Percentiles rank a stretch among this genome's conserved stretches.
phyloP scores from a whole-genome alignment of 2,888 invertebrate genomes.

The Campaea margaritaria region DNA sequence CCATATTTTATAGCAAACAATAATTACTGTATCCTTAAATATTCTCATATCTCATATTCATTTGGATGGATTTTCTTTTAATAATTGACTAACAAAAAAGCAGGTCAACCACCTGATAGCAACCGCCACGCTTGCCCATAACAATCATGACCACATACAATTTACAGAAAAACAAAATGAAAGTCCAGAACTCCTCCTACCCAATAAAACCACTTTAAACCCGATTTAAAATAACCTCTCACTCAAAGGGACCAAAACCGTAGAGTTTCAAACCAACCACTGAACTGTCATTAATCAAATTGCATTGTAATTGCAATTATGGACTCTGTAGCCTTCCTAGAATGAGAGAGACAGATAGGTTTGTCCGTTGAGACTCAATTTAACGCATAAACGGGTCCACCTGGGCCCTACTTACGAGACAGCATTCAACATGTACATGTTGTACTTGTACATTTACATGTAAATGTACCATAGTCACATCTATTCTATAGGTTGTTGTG shows the following conservation, averaged over 20 bases:
- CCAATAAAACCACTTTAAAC: slow-evolving; percentile 2
- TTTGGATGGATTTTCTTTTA: too few species aligned
- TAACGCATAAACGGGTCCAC: slow-evolving; percentile 46
- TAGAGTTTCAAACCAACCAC: slow-evolving; percentile 44
- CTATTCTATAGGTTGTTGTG: too few species aligned
- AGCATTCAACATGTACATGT: neutral
- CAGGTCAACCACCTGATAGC: too few species aligned
- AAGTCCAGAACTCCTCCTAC: neutral
- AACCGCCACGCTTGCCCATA: too few species aligned
- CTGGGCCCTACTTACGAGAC: slow-evolving; percentile 41
- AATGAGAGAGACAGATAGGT: slow-evolving; percentile 44
- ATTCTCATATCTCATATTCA: too few species aligned
- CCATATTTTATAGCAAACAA: too few species aligned
- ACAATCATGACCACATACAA: too few species aligned
- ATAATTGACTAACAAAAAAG: too few species aligned
- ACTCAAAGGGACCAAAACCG: slow-evolving; percentile 30
- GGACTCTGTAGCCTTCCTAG: neutral
- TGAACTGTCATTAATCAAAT: slow-evolving; percentile 52
- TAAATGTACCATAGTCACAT: too few species aligned
- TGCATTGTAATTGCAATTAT: slow-evolving; percentile 47
- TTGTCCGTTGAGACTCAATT: slow-evolving; percentile 52
- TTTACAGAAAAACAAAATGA: neutral
- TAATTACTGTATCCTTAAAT: too few species aligned
- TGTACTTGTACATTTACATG: neutral
- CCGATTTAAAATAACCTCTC: slow-evolving; percentile 20